Base-by-base conservation (phyloP, 2,797 vertebrate genomes). In the Alauda arvensis region DNA sequence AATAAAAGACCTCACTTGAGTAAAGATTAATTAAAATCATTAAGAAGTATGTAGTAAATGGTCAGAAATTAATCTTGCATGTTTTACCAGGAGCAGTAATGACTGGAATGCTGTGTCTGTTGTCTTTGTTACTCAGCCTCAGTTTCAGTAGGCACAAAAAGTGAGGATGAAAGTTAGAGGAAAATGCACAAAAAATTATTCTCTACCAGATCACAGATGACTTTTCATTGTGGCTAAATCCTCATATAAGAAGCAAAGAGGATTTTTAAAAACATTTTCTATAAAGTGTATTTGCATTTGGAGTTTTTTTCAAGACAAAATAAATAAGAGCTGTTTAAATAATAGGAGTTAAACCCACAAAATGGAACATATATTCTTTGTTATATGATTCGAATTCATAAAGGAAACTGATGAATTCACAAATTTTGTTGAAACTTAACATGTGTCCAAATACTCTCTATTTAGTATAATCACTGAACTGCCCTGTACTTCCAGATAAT, bases 301-400 rank as follows among this genome's bases (percentile, higher is more conserved):
- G 18, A 56, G 18, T 28, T 68, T 12, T 57, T 93, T 89, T 69
- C 43, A 69, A 49, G 17, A 90, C 8, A 88, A 81, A 91, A 65
- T 45, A n/a, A 1, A 0, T 34, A 60, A 63, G 1, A 83, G 2
- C 3, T 28, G 1, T 66, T 77, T 56, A 62, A 71, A 59, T 21
- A 82, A 37, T 19, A 71, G 18, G 18, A 40, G 8, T 56, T 69
- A 59, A 83, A 48, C 6, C 3, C 53, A 70, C 21, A 49, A 78
- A 89, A 62, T 10, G 51, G 10, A 11, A 33, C 18, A 12, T 6
- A 23, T 53, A 45, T 75, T 85, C 8, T 52, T 62, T 62, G 10
- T 14, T 57, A 31, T 34, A 46, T 53, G 1, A 45, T 70, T 79
- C 14, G 53, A 66, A 72, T 55, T 77, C 12, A 40, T 56, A 85